phyloP scores from a whole-genome alignment of 1,140 invertebrate species.

The Helicoverpa zea region DNA sequence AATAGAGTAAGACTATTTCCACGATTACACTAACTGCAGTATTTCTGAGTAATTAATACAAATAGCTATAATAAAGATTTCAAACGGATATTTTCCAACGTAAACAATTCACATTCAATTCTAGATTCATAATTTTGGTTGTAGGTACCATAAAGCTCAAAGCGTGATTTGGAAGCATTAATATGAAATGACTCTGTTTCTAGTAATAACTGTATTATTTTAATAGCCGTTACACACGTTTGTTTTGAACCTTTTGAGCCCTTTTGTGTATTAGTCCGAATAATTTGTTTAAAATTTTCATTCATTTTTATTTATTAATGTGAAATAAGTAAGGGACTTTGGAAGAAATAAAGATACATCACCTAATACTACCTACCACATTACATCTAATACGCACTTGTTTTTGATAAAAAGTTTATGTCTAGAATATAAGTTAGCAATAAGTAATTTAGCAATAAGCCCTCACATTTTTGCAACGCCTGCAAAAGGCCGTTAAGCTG shows the following conservation, averaged over 20 bases:
- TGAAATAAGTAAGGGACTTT: too few species aligned
- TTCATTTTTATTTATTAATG: too few species aligned
- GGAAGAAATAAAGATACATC: too few species aligned
- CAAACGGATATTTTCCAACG: background rate
- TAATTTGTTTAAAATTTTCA: background rate
- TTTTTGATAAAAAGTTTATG: too few species aligned
- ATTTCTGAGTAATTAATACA: background rate
- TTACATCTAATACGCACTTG: too few species aligned
- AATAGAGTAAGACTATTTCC: too few species aligned
- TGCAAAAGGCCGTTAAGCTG: too few species aligned
- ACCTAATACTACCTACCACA: too few species aligned
- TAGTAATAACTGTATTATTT: conserved; percentile 10
- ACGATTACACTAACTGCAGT: background rate
- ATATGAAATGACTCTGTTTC: conserved; percentile 27
- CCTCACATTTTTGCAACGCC: too few species aligned
- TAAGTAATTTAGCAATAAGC: too few species aligned
- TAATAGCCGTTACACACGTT: conserved; percentile 7
- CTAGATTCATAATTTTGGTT: conserved; percentile 8
- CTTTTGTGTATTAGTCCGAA: background rate
- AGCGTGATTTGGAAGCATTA: conserved; percentile 22
- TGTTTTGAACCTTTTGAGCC: background rate
- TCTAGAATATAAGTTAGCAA: too few species aligned
- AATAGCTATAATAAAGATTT: background rate
- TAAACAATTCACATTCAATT: background rate
- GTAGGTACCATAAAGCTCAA: conserved; percentile 7